Percentiles rank a stretch among this genome's conserved stretches.
Evolutionary conservation across 2,797 vertebrate species (phyloP).

Genomic region (Poeciliopsis infans): DNA sequence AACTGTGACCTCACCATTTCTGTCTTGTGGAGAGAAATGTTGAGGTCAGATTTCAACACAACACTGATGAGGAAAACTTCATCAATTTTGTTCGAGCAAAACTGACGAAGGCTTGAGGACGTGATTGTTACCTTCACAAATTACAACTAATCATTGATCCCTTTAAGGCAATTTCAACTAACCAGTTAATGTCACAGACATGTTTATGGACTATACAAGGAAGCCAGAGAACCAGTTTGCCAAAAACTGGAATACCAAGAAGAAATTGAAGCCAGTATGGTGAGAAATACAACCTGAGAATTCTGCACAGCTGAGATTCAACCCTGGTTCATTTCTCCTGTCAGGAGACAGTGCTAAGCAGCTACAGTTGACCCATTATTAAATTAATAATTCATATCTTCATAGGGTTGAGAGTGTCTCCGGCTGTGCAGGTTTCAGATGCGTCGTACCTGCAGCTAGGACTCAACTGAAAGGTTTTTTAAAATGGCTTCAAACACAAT

Average conservation of each 20-base stretch:
- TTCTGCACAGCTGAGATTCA: not conserved
- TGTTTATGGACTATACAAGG: not conserved
- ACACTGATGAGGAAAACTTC: too few species aligned
- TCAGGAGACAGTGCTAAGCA: not conserved
- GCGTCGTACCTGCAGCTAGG: not conserved
- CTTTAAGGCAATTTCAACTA: not conserved
- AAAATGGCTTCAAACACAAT: slow-evolving; percentile 13
- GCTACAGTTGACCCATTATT: not conserved
- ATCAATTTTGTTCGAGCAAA: too few species aligned
- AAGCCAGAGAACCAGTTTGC: not conserved
- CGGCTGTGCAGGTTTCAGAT: slow-evolving; percentile 7
- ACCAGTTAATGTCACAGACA: not conserved
- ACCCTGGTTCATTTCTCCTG: not conserved
- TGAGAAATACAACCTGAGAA: not conserved
- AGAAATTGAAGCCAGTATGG: not conserved
- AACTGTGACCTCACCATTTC: too few species aligned
- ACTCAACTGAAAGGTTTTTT: slow-evolving; percentile 1
- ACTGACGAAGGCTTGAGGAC: too few species aligned
- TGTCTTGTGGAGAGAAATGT: too few species aligned
- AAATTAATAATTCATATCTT: slow-evolving; percentile 13
- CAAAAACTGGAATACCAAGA: not conserved
- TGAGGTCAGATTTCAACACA: too few species aligned
- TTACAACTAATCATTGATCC: too few species aligned
- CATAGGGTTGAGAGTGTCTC: slow-evolving; percentile 1
- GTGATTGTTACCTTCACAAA: too few species aligned